Evolutionary conservation across 1,140 invertebrate species (phyloP).

Genomic region (Zelostemma sp.): DNA sequence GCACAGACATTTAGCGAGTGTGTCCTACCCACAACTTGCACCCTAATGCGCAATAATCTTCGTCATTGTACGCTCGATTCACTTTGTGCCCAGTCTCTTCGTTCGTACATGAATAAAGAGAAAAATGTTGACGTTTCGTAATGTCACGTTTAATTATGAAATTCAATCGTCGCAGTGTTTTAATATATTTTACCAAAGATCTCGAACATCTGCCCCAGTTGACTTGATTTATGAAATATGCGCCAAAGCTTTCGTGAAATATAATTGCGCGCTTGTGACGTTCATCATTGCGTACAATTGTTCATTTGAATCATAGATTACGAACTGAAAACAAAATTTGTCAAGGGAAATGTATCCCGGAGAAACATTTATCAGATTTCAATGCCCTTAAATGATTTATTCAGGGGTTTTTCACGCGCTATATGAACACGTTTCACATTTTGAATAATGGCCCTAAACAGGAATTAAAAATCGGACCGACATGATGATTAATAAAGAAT

Average conservation of each 20-base stretch:
- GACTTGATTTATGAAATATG: constrained; percentile 1
- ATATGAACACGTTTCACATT: neutral
- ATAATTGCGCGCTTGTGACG: constrained; percentile 2
- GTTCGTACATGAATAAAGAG: neutral
- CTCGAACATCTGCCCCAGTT: neutral
- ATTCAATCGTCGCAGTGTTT: neutral
- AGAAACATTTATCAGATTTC: constrained; percentile 3
- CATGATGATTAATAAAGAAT: neutral
- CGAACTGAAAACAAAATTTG: constrained; percentile 1
- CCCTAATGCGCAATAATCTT: constrained; percentile 8
- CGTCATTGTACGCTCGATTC: constrained; percentile 4
- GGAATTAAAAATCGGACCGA: too few species aligned
- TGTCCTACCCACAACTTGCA: neutral
- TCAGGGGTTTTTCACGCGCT: neutral
- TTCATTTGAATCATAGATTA: constrained; percentile 3
- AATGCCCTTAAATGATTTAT: constrained; percentile 1
- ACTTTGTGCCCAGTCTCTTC: neutral
- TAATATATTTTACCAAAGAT: neutral
- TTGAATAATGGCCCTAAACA: neutral
- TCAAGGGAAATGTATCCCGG: constrained; percentile 1
- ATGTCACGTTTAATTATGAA: neutral
- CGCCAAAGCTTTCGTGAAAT: neutral
- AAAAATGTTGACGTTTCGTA: neutral
- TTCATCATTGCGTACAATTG: neutral
- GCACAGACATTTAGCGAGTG: neutral